phyloP scores from a whole-genome alignment of 2,888 invertebrate genomes.

The Diaperis boleti region DNA sequence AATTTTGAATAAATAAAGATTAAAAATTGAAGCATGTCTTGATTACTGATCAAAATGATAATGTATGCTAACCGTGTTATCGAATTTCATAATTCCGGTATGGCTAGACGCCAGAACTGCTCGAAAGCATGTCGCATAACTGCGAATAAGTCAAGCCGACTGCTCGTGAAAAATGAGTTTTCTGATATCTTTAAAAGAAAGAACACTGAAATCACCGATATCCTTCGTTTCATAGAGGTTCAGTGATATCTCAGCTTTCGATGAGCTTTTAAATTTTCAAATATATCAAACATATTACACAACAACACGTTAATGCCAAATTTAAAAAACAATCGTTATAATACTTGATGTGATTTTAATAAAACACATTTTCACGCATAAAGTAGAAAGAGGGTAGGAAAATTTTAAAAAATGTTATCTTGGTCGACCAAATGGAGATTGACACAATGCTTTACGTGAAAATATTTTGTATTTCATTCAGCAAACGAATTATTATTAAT shows the following conservation, averaged over 20 bases:
- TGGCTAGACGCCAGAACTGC: constrained; percentile 33
- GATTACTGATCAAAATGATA: constrained; percentile 25
- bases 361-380: too few relatives aligned
- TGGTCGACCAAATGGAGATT: too few relatives aligned
- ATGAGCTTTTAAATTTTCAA: too few relatives aligned
- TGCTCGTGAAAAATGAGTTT: constrained; percentile 31
- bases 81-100: constrained; percentile 24
- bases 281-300: too few relatives aligned
- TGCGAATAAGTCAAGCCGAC: constrained; percentile 15
- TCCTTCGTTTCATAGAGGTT: constrained; percentile 34
- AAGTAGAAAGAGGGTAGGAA: too few relatives aligned
- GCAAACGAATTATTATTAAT: too few relatives aligned
- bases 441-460: too few relatives aligned
- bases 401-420: too few relatives aligned
- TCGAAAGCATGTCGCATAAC: constrained; percentile 17
- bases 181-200: constrained; percentile 31
- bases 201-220: constrained; percentile 28
- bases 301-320: too few relatives aligned
- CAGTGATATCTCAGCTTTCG: neutral
- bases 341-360: too few relatives aligned
- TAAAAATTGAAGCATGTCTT: constrained; percentile 33
- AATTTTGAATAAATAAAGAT: constrained; percentile 31
- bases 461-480: too few relatives aligned
- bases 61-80: constrained; percentile 25
- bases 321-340: too few relatives aligned